These are phyloP conservation scores for Stegana nigrithorax DNA, from an alignment of 2,888 invertebrate genomes.

Conservation along the genomic window DNA sequence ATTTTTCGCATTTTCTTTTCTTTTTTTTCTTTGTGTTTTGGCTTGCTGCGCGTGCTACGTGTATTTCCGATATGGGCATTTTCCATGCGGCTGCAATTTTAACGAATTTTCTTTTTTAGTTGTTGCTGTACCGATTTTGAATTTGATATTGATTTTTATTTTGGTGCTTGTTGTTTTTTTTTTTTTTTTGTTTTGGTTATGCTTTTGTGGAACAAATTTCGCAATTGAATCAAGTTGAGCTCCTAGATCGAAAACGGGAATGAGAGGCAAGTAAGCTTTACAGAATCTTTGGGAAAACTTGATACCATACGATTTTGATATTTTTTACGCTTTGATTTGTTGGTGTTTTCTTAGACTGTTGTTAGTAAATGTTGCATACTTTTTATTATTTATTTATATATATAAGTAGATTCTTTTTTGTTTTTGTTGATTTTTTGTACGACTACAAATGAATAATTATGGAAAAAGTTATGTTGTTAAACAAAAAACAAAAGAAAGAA, in stretches of 20 bases:
- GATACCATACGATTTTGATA: slow-evolving; percentile 60
- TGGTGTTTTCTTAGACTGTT: slow-evolving; percentile 47
- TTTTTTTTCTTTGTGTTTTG: background rate
- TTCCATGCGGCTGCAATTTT: background rate
- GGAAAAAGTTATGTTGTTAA: slow-evolving; percentile 23
- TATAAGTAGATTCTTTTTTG: slow-evolving; percentile 30
- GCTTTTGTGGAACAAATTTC: slow-evolving; percentile 66
- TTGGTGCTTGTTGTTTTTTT: slow-evolving; percentile 20
- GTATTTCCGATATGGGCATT: slow-evolving; percentile 10
- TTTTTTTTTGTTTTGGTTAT: slow-evolving; percentile 29
- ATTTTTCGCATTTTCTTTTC: slow-evolving; percentile 18
- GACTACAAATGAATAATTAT: slow-evolving; percentile 45
- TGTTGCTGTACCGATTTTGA: no score
- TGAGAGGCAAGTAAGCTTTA: slow-evolving; percentile 69
- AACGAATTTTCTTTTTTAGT: background rate
- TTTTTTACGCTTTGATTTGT: slow-evolving; percentile 37
- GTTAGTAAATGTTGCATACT: slow-evolving; percentile 59
- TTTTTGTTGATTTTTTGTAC: slow-evolving; percentile 37
- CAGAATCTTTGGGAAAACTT: slow-evolving; percentile 68
- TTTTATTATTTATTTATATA: slow-evolving; percentile 49
- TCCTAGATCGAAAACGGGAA: slow-evolving; percentile 69
- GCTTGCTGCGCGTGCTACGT: background rate
- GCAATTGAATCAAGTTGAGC: slow-evolving; percentile 69
- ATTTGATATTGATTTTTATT: slow-evolving; percentile 12
- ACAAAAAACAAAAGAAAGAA: slow-evolving; percentile 19